Percentiles rank a stretch among this genome's conserved stretches.
phyloP scores from a whole-genome alignment of 1,140 invertebrate genomes.

The Halesus radiatus region DNA sequence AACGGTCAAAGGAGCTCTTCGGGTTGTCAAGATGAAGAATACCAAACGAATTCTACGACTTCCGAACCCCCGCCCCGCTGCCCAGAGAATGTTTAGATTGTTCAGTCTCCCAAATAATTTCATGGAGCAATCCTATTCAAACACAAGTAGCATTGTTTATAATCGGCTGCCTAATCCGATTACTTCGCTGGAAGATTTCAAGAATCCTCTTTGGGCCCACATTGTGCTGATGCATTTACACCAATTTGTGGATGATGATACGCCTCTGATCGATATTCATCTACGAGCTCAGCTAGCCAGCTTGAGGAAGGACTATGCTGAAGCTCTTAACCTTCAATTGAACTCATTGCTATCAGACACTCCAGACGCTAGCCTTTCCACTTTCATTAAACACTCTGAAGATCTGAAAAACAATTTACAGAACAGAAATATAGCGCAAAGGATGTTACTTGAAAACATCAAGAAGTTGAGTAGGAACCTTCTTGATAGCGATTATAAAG shows the following conservation, averaged over 20 bases:
- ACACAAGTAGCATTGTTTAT: neutral
- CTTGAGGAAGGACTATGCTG: conserved; percentile 48
- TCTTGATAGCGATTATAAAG: conserved; percentile 24
- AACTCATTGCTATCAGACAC: conserved; percentile 33
- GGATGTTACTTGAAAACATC: conserved; percentile 30
- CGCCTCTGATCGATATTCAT: conserved; percentile 51
- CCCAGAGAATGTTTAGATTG: conserved; percentile 46
- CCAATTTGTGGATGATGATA: conserved; percentile 54
- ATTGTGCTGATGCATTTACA: conserved; percentile 36
- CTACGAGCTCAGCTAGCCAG: conserved; percentile 45
- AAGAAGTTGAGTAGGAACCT: conserved; percentile 42
- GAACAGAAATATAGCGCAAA: conserved; percentile 1
- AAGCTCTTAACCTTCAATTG: conserved; percentile 52
- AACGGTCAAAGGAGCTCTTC: conserved; percentile 62
- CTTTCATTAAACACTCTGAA: conserved; percentile 9
- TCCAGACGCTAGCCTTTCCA: neutral
- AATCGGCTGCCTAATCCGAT: conserved; percentile 48
- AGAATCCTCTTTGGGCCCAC: conserved; percentile 47
- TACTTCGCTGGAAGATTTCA: conserved; percentile 37
- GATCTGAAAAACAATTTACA: neutral
- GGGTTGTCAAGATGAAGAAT: conserved; percentile 68
- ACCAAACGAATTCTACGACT: conserved; percentile 69
- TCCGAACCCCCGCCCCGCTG: conserved; percentile 59
- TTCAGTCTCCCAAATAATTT: conserved; percentile 22
- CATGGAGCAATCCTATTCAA: conserved; percentile 17